phyloP scores from a whole-genome alignment of 2,797 vertebrate species.

The Pelochelys cantorii region DNA sequence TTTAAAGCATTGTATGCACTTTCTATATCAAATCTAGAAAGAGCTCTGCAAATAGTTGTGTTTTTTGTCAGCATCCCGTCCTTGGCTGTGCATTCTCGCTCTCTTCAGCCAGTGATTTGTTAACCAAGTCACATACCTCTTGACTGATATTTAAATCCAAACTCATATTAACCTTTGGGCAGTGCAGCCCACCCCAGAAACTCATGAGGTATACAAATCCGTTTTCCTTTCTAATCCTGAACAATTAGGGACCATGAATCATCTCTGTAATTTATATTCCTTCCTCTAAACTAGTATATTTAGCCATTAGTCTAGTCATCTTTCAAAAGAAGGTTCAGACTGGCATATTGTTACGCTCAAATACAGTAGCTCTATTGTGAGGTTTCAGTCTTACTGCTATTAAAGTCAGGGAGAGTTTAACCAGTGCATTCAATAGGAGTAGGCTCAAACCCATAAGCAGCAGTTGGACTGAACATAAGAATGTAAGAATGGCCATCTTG shows the following conservation, averaged over 20 bases:
- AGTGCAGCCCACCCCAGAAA: not conserved
- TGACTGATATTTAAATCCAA: not conserved
- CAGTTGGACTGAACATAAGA: not conserved
- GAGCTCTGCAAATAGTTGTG: not conserved
- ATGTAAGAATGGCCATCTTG: too few species aligned
- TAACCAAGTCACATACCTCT: not conserved
- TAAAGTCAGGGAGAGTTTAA: not conserved
- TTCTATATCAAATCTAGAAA: not conserved
- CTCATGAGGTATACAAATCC: not conserved
- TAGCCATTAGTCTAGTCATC: not conserved
- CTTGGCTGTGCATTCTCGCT: not conserved
- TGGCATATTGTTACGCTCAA: not conserved
- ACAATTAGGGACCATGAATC: fast-evolving
- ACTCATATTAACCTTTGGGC: not conserved
- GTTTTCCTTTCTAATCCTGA: not conserved
- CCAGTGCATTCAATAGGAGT: not conserved
- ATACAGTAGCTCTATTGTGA: not conserved
- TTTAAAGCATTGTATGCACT: not conserved
- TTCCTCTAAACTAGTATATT: not conserved
- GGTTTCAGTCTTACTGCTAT: not conserved
- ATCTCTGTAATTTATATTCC: not conserved
- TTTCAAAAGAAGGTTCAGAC: not conserved
- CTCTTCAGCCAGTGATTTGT: not conserved
- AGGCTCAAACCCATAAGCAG: not conserved
- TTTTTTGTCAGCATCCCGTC: not conserved